These are phyloP conservation scores for Invenusta paracnida DNA, from an alignment of 2,888 invertebrate genomes.

Conservation along the genomic window DNA sequence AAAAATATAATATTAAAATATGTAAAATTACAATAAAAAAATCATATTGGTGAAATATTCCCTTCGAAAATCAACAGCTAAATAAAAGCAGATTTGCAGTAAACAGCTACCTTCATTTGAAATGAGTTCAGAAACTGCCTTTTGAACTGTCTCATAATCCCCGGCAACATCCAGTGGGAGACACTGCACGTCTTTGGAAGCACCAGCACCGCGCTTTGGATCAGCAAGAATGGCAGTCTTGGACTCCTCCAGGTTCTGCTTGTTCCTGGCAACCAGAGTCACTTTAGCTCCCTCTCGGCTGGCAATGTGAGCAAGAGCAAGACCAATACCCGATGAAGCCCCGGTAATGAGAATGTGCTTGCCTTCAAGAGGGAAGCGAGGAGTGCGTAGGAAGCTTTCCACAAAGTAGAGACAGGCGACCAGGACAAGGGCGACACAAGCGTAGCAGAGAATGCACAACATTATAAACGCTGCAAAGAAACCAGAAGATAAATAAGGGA, in stretches of 20 bases:
- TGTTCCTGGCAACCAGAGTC: slow-evolving; percentile 51
- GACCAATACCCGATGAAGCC: slow-evolving; percentile 91
- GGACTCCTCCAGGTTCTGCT: slow-evolving; percentile 65
- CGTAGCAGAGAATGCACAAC: too few species aligned
- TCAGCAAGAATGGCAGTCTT: slow-evolving; percentile 65
- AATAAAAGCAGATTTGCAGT: too few species aligned
- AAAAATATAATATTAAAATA: too few species aligned
- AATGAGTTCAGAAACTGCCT: not conserved
- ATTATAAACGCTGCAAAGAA: too few species aligned
- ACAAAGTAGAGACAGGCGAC: too few species aligned
- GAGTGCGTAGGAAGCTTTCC: too few species aligned
- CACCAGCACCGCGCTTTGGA: slow-evolving; percentile 46
- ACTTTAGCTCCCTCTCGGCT: slow-evolving; percentile 44
- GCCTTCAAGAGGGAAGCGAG: not conserved
- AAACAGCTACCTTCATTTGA: too few species aligned
- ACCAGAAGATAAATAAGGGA: too few species aligned
- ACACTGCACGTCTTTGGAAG: slow-evolving; percentile 67
- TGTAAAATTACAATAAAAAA: too few species aligned
- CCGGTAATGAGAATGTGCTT: slow-evolving; percentile 68
- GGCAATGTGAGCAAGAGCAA: slow-evolving; percentile 67
- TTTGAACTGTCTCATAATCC: slow-evolving; percentile 11
- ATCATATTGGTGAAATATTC: too few species aligned
- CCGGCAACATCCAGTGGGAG: slow-evolving; percentile 40
- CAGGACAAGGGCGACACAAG: too few species aligned
- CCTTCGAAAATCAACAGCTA: too few species aligned